Evolutionary conservation across 1,140 invertebrate genomes (phyloP).

Genomic region (Tetragnatha versicolor): DNA sequence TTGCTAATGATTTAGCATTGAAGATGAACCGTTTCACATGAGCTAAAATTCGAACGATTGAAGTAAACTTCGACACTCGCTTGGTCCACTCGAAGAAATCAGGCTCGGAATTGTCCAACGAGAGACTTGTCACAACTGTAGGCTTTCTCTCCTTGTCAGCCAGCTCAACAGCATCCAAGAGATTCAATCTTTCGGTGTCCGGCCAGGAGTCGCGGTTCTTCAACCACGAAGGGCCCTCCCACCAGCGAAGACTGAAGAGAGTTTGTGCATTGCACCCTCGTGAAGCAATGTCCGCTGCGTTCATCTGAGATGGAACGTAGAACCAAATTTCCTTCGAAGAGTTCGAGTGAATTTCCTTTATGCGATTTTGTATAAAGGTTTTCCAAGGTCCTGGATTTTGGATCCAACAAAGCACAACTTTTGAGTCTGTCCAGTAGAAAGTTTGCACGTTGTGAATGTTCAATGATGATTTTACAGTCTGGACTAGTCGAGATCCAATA

Average conservation of each 20-base stretch:
- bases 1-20: background rate
- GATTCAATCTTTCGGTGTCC: background rate
- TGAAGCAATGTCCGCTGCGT: background rate
- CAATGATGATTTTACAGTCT: background rate
- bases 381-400: background rate
- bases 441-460: background rate
- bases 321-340: background rate
- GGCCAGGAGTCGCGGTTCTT: background rate
- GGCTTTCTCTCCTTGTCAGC: background rate
- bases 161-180: background rate
- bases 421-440: background rate
- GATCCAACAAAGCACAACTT: background rate
- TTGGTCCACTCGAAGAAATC: background rate
- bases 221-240: background rate
- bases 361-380: background rate
- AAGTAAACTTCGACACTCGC: background rate
- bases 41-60: background rate
- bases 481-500: background rate
- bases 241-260: background rate
- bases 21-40: background rate
- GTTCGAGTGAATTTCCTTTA: background rate
- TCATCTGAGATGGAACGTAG: background rate
- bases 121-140: background rate
- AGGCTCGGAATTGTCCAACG: background rate
- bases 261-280: background rate